Evolutionary conservation across 2,113 vertebrate species (phyloP), one percentile per base, ranked within the genome.

Genomic region (Aramus guarauna): DNA sequence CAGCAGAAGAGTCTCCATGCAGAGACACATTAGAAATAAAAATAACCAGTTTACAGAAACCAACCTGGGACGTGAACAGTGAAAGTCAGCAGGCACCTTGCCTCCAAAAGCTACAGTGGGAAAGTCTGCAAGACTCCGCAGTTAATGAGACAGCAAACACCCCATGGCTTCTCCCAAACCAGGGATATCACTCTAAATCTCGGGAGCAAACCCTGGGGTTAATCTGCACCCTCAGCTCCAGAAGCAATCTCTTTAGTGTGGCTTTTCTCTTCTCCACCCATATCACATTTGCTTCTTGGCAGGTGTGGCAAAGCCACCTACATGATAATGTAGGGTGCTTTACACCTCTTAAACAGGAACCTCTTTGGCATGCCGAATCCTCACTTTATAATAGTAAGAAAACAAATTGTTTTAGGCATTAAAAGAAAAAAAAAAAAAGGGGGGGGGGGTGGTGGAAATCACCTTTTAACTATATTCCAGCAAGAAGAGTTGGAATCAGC

Each of bases 31-130:
- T 11, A 59, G 55, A 75, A 88, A 67, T 4, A 80, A 77, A 79
- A 60, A 37, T 4, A 78, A 68, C 11, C 11, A 13, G 15, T 23
- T 74, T 76, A 27, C 8, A 39, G 58, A 73, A 59, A 23, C 11
- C 45, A 55, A 6, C 20, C 27, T 55, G 43, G 0, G 2, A 9
- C 37, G 27, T 0, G 3, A 59, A 13, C 45, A 78, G 5, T 0
- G 5, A 8, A 22, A 58, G 23, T 10, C 60, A 80, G 72, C 64
- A 78, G 69, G 15, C 15, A 18, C 55, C 13, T 72, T 26, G 3
- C 50, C 53, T 11, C 56, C 43, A 45, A 56, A 27, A 26, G 39
- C 11, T 5, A 26, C 39, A n/a, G 13, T 12, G 39, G 63, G 43
- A 36, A 69, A 64, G 34, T 15, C 47, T 81, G 29, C 30, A 23